Evolutionary conservation across 2,113 vertebrate genomes (phyloP), one percentile per base, ranked within the genome.

Genomic region (Ptilorrhoa leucosticta): DNA sequence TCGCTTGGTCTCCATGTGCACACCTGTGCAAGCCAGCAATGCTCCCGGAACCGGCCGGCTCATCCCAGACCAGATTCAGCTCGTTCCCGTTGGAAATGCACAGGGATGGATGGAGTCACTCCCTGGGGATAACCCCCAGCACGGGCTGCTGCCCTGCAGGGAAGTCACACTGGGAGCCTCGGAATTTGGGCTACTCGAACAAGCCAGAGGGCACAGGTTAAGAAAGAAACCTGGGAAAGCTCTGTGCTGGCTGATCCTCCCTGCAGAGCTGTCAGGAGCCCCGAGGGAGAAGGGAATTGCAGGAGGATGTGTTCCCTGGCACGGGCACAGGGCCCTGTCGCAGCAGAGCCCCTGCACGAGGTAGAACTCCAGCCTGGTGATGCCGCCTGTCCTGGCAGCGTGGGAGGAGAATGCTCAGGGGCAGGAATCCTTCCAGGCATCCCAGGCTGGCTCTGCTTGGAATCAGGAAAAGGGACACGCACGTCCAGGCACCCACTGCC

Each of bases 361-460:
- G 61, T 27, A 57, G 16, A 71, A 10, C 13, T 31, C 54, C 42
- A 45, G 23, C 47, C 53, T 13, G 47, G 16, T 7, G 47, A 24
- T 0, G 0, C 61, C 7, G 3, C 13, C 1, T 4, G 26, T 45
- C 70, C 70, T 16, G 27, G 44, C 57, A 85, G 75, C 1, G 0
- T 28, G 39, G 39, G 33, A 83, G 69, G n/a, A 75, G 40, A 56
- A 44, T n/a, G 6, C 24, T 11, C 13, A n/a, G 0, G 4, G 40
- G n/a, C 51, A 54, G 83, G 54, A 78, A 11, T 3, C 47, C 57
- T 37, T 76, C 39, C 64, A 83, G 68, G 45, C 54, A 54, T 37
- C 79, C 39, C 28, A 30, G 51, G 19, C 27, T 63, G 50, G n/a
- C 40, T 91, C 14, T 50, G 37, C 50, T 50, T 26, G 56, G 71